Evolutionary conservation across 2,797 vertebrate species (phyloP).

Genomic region (Dicrostonyx torquatus): DNA sequence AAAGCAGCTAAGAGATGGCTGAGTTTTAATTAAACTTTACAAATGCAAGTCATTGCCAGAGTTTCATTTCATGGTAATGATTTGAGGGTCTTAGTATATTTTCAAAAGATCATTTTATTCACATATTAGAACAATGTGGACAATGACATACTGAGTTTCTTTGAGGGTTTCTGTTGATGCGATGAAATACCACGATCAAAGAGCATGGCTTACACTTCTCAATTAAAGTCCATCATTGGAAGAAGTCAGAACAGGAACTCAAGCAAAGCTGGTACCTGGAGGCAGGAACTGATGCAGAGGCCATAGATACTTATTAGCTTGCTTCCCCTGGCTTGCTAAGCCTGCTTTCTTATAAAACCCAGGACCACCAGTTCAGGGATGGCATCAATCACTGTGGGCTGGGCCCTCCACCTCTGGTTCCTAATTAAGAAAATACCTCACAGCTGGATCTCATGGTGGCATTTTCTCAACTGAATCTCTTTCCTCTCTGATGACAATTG

Average conservation of each 20-base stretch:
- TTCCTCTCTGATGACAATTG: background rate
- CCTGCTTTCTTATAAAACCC: background rate
- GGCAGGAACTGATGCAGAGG: background rate
- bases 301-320: background rate
- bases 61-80: constrained; percentile 49
- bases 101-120: constrained; percentile 40
- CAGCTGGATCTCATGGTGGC: background rate
- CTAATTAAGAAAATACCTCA: background rate
- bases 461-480: background rate
- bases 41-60: constrained; percentile 23
- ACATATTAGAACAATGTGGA: background rate
- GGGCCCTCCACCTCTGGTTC: background rate
- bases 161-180: background rate
- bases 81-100: background rate
- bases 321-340: background rate
- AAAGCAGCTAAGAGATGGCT: constrained; percentile 30
- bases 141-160: background rate
- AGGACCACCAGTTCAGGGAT: background rate
- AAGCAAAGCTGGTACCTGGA: background rate
- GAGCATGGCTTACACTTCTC: background rate
- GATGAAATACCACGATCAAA: background rate
- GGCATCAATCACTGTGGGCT: background rate
- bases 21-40: constrained; percentile 42
- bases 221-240: background rate
- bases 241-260: background rate